A percentile compares a stretch with the other conserved stretches of the same genome.
phyloP scores from a whole-genome alignment of 2,888 invertebrate genomes.

The Tenthredo mesomela region DNA sequence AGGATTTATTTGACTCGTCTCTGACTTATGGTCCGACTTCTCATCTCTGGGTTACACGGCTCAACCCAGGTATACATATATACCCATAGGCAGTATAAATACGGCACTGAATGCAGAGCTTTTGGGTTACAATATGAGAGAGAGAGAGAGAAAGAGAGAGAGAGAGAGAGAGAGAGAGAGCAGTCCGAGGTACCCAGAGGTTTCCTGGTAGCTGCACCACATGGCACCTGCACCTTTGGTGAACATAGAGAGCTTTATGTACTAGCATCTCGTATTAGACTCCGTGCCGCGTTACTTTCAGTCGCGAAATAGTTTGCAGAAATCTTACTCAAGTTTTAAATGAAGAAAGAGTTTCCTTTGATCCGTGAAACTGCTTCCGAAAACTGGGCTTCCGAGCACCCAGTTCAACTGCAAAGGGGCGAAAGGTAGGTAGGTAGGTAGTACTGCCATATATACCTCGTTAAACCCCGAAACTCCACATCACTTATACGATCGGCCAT shows the following conservation, averaged over 20 bases:
- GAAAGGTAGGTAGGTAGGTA: not conserved
- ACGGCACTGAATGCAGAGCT: constrained; percentile 36
- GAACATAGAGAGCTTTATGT: not conserved
- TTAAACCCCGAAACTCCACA: constrained; percentile 1
- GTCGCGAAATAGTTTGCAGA: constrained; percentile 13
- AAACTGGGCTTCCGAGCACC: not conserved
- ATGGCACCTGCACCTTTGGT: not conserved
- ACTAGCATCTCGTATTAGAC: not conserved
- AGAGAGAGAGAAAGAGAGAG: too few species aligned
- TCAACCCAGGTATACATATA: constrained; percentile 18
- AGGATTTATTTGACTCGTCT: constrained; percentile 52
- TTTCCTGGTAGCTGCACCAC: not conserved
- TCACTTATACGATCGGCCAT: not conserved
- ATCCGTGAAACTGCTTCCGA: constrained; percentile 16
- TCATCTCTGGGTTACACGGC: constrained; percentile 42
- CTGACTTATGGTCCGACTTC: constrained; percentile 52
- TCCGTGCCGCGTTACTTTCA: not conserved
- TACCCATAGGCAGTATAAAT: constrained; percentile 17
- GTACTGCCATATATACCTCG: too few species aligned
- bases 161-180: too few species aligned
- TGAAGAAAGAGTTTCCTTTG: constrained; percentile 4
- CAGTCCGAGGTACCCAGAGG: not conserved
- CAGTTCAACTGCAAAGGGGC: not conserved
- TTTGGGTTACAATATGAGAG: not conserved
- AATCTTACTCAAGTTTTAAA: constrained; percentile 23